Conservation (phyloP, 1,140 invertebrate species). For the Hyles euphorbiae region DNA sequence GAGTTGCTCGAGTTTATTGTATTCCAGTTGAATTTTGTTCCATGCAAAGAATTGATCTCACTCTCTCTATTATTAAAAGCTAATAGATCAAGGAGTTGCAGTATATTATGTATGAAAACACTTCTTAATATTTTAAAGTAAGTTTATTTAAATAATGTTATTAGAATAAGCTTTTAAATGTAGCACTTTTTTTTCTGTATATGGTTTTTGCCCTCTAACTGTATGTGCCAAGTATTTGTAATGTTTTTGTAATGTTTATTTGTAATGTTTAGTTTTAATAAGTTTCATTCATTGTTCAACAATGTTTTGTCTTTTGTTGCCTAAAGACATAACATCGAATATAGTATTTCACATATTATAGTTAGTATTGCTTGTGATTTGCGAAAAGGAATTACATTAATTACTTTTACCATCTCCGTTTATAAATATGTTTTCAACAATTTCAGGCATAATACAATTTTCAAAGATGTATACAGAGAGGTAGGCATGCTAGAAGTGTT, state of each 20-base stretch:
- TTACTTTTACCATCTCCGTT: background rate
- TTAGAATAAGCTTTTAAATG: background rate
- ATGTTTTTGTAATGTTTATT: no score
- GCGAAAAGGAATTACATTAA: no score
- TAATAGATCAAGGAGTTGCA: slow-evolving; percentile 86
- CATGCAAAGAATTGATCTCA: slow-evolving; percentile 98
- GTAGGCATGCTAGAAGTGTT: slow-evolving; percentile 98
- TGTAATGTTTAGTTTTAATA: background rate
- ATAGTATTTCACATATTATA: no score
- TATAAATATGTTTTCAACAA: slow-evolving; percentile 20
- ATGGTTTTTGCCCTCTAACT: background rate
- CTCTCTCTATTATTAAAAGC: slow-evolving; percentile 94
- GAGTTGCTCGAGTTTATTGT: slow-evolving; percentile 97
- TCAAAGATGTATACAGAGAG: slow-evolving; percentile 98
- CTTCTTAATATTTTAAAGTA: slow-evolving; percentile 90
- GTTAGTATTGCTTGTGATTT: no score
- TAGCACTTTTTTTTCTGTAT: background rate
- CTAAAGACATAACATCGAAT: no score
- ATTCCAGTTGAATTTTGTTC: slow-evolving; percentile 98
- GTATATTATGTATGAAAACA: slow-evolving; percentile 92
- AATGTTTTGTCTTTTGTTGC: no score
- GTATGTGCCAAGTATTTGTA: background rate
- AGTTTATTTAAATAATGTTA: slow-evolving; percentile 27
- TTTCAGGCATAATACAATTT: slow-evolving; percentile 89
- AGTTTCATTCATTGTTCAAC: background rate